Evolutionary conservation across 1,140 invertebrate species (phyloP).

Genomic region (Magallana gigas): DNA sequence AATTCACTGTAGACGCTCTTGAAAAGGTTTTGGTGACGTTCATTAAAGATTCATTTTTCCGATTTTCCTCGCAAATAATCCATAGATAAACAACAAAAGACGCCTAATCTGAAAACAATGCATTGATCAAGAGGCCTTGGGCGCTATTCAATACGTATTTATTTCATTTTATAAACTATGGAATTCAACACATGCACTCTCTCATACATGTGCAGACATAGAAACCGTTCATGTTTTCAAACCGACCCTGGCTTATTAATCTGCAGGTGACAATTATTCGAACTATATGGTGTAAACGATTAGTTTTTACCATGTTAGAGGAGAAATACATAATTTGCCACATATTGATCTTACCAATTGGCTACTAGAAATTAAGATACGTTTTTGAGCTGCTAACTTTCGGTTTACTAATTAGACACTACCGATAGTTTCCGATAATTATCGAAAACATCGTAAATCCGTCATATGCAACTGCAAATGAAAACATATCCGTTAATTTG

Average conservation of each 20-base stretch:
- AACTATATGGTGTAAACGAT: background rate
- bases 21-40: background rate
- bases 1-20: background rate
- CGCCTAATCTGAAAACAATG: background rate
- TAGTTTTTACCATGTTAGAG: background rate
- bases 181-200: too few relatives aligned
- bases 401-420: constrained; percentile 23
- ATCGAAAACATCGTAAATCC: constrained; percentile 2
- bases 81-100: constrained; percentile 2
- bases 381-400: constrained; percentile 13
- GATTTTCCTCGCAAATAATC: background rate
- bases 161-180: too few relatives aligned
- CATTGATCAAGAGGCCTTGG: background rate
- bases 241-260: too few relatives aligned
- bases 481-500: background rate
- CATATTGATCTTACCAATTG: constrained; percentile 13
- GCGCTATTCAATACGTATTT: too few relatives aligned
- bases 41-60: constrained; percentile 3
- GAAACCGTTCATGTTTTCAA: too few relatives aligned
- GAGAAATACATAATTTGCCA: background rate
- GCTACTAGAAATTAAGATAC: constrained; percentile 14
- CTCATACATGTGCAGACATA: too few relatives aligned
- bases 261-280: too few relatives aligned
- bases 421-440: background rate
- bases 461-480: background rate